A percentile compares a stretch with the other conserved stretches of the same genome.
phyloP scores from a whole-genome alignment of 2,797 vertebrate species.

The Urophycis tenuis region DNA sequence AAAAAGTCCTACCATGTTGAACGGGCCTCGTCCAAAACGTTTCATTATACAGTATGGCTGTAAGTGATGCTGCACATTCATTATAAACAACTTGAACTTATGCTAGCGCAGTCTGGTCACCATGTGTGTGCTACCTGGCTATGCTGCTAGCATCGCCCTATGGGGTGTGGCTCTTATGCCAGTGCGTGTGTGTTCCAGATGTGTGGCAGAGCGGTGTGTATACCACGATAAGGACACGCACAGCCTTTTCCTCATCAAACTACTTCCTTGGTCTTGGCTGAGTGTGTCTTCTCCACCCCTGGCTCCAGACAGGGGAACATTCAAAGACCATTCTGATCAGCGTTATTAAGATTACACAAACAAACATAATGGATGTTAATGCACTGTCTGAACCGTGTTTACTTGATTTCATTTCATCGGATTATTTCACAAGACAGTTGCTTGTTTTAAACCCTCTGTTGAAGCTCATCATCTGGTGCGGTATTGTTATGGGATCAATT shows the following conservation, averaged over 20 bases:
- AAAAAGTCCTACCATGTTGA: no score
- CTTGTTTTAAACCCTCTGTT: slow-evolving; percentile 33
- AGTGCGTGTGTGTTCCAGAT: not conserved
- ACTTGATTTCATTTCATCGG: not conserved
- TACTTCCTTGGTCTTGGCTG: not conserved
- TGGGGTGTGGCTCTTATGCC: not conserved
- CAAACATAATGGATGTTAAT: not conserved
- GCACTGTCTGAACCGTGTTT: not conserved
- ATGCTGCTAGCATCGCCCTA: no score
- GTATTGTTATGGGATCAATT: slow-evolving; percentile 51
- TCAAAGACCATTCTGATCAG: not conserved
- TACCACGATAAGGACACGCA: not conserved
- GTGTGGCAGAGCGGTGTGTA: not conserved
- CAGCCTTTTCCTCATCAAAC: not conserved
- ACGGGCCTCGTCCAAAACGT: no score
- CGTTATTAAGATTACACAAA: not conserved
- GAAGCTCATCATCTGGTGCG: slow-evolving; percentile 52
- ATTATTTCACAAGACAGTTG: slow-evolving; percentile 5
- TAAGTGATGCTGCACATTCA: no score
- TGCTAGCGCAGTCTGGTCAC: no score
- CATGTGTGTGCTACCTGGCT: no score
- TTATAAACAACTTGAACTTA: no score
- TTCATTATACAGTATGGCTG: no score
- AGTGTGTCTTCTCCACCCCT: not conserved
- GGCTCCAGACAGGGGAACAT: not conserved